These are phyloP conservation scores for Antheraea mylitta DNA, from an alignment of 1,140 invertebrate genomes.

Conservation along the genomic window DNA sequence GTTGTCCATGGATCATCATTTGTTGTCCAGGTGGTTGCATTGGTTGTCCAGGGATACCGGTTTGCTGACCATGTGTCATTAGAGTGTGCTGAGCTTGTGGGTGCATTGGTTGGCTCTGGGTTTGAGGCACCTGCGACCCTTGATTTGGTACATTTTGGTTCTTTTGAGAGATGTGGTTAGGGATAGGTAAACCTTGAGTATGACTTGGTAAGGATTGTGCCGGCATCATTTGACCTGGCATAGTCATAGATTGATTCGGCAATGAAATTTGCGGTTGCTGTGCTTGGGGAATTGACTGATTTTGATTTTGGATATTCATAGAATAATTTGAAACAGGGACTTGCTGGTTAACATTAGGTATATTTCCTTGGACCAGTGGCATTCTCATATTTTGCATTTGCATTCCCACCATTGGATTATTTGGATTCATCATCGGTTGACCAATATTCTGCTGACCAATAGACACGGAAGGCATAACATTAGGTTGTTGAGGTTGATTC, in stretches of 20 bases:
- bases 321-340: slow-evolving; percentile 49
- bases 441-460: slow-evolving; percentile 47
- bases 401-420: slow-evolving; percentile 53
- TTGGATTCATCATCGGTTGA: slow-evolving; percentile 50
- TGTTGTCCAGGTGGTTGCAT: slow-evolving; percentile 32
- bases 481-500: slow-evolving; percentile 54
- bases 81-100: slow-evolving; percentile 35
- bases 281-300: slow-evolving; percentile 41
- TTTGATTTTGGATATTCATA: slow-evolving; percentile 51
- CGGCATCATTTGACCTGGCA: slow-evolving; percentile 3
- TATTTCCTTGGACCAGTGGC: slow-evolving; percentile 55
- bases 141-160: slow-evolving; percentile 35
- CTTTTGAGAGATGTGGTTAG: slow-evolving; percentile 34
- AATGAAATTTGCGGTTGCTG: slow-evolving; percentile 33
- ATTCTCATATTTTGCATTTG: slow-evolving; percentile 72
- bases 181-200: slow-evolving; percentile 33
- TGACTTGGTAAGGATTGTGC: slow-evolving; percentile 18
- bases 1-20: slow-evolving; percentile 45
- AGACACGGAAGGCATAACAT: slow-evolving; percentile 55
- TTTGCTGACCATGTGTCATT: slow-evolving; percentile 45
- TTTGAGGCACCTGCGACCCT: slow-evolving; percentile 40
- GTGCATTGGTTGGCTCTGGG: slow-evolving; percentile 39
- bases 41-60: slow-evolving; percentile 45
- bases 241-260: slow-evolving; percentile 23
- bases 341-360: slow-evolving; percentile 43